Evolutionary conservation across 2,797 vertebrate species (phyloP).

Genomic region (Paedocypris micromegethes): DNA sequence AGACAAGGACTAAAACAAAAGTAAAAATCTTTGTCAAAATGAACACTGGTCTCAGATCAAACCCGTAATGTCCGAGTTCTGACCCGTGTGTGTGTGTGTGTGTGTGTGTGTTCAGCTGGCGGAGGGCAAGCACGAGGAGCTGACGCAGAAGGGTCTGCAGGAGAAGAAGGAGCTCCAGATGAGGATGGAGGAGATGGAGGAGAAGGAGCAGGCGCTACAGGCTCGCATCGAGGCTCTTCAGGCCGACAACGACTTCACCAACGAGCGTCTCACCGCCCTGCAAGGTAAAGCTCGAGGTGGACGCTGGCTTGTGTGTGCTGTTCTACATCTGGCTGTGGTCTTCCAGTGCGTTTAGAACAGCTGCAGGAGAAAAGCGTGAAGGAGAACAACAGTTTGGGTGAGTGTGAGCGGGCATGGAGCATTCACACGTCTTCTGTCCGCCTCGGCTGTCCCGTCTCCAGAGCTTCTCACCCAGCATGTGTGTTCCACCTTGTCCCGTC

Average conservation of each 20-base stretch:
- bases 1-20: too few species aligned
- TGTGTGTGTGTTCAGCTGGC: conserved; percentile 68
- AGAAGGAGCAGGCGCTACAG: conserved; percentile 95
- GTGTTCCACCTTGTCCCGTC: not conserved
- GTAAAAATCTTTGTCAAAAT: not conserved
- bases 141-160: conserved; percentile 83
- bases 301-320: not conserved
- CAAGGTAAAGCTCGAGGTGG: conserved; percentile 72
- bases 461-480: conserved; percentile 45
- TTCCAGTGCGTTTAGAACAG: conserved; percentile 97
- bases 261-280: conserved; percentile 89
- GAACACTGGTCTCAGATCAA: not conserved
- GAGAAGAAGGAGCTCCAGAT: conserved; percentile 92
- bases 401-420: conserved; percentile 59
- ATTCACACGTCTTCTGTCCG: not conserved
- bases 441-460: too few species aligned
- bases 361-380: conserved; percentile 98
- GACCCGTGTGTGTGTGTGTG: not conserved
- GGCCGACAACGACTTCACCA: conserved; percentile 98
- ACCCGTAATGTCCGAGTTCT: too few species aligned
- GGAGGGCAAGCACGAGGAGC: conserved; percentile 89
- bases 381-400: conserved; percentile 97
- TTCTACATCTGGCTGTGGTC: conserved; percentile 70
- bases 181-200: conserved; percentile 96
- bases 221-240: conserved; percentile 96